phyloP scores from a whole-genome alignment of 2,797 vertebrate species.

The Macropus fuliginosus region DNA sequence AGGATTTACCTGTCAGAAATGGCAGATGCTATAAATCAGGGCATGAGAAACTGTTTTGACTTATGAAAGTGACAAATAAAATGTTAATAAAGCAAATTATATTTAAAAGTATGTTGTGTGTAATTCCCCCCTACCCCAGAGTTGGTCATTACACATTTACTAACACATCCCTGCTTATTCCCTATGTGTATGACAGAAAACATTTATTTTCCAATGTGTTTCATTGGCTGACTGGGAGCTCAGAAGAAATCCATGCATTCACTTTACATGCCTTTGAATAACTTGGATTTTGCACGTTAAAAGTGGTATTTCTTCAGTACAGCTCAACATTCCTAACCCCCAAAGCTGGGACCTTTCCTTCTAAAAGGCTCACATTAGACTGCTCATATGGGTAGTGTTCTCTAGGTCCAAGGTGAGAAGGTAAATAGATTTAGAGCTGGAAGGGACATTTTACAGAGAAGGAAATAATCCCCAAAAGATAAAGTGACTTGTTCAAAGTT shows the following conservation, averaged over 20 bases:
- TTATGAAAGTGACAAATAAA: background rate
- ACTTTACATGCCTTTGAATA: background rate
- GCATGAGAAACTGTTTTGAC: background rate
- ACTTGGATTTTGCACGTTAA: background rate
- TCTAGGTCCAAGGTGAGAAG: background rate
- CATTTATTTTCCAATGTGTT: background rate
- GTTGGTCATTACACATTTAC: background rate
- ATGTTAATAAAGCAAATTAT: background rate
- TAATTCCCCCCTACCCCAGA: background rate
- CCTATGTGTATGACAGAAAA: background rate
- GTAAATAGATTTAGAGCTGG: background rate
- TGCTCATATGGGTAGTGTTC: background rate
- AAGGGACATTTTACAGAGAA: background rate
- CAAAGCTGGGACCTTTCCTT: background rate
- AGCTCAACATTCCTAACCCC: background rate
- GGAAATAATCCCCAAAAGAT: background rate
- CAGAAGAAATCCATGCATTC: background rate
- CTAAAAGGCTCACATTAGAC: background rate
- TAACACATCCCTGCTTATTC: background rate
- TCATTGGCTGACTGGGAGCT: background rate
- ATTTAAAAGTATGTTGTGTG: background rate
- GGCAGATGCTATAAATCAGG: background rate
- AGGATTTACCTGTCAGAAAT: background rate
- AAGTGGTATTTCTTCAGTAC: background rate
- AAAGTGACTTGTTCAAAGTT: background rate